Evolutionary conservation across 2,113 vertebrate genomes (phyloP), one percentile per base, ranked within the genome.

Genomic region (Serinus canaria): DNA sequence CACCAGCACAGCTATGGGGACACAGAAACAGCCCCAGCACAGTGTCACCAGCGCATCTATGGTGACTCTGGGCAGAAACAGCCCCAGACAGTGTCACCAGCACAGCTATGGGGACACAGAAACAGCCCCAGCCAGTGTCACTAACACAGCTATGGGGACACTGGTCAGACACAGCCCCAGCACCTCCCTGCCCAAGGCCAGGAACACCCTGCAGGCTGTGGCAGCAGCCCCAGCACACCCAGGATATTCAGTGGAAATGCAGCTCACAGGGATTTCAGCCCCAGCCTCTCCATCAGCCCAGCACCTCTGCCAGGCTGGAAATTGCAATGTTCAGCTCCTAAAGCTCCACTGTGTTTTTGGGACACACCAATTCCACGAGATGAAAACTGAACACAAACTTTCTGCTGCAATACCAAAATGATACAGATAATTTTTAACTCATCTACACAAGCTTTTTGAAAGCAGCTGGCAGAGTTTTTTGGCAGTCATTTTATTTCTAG

Each of bases 91-190:
- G 2, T 11, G 47, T 16, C 47, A 70, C 67, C 47, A 12, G 10
- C 20, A 31, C 10, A 22, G 24, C 3, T 8, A 11, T 15, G 66
- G 46, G 17, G 33, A 27, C 33, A 55, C 35, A 60, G 7, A 11
- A 60, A 60, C 16, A 60, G 30, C 19, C 19, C 30, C 53, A 33
- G 8, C 30, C 39, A 41, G 11, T 41, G 39, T 46, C 44, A 46
- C 35, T 33, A 20, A 22, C 46, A 28, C 23, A 15, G 44, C 44
- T 6, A 1, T 6, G 11, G 0, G 44, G 46, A 25, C 22, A 0
- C 22, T 1, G 55, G 46, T 4, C 64, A 84, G 41, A 18, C 37
- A 23, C 9, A 59, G 0, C 56, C 10, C 41, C 37, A 19, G 30
- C 49, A 30, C n/a, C 16, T 4, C 59, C n/a, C 25, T 21, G 43